Conservation (phyloP, 2,888 invertebrate species). For the Drosophila paranaensis region DNA sequence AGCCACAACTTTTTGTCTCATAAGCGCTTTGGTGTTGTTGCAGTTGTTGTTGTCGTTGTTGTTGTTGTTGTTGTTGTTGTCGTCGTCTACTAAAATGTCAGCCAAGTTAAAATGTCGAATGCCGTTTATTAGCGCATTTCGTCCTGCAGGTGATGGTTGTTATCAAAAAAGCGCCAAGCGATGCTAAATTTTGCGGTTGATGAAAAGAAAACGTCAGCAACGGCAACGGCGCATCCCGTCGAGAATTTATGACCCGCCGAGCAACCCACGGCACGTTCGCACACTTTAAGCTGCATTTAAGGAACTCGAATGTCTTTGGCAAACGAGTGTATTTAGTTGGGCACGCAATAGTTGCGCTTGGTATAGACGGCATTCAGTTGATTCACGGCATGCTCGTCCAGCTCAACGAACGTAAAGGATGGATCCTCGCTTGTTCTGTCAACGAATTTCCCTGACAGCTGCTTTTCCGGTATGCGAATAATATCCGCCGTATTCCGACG, state of each 20-base stretch:
- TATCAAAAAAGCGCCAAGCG: slow-evolving; percentile 64
- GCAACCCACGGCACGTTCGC: slow-evolving; percentile 49
- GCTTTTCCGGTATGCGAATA: not conserved
- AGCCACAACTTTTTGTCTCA: not conserved
- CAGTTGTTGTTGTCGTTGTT: not conserved
- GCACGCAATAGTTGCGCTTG: slow-evolving; percentile 22
- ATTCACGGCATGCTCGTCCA: not conserved
- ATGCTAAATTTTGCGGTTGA: slow-evolving; percentile 68
- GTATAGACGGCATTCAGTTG: slow-evolving; percentile 13
- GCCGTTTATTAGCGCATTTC: slow-evolving; percentile 67
- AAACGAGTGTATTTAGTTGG: slow-evolving; percentile 17
- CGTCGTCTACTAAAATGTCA: slow-evolving; percentile 24
- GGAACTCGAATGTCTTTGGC: slow-evolving; percentile 22
- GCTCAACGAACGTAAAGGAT: not conserved
- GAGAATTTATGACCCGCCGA: slow-evolving; percentile 63
- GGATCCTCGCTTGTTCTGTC: not conserved
- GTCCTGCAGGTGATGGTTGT: slow-evolving; percentile 54
- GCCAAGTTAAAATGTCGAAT: slow-evolving; percentile 59
- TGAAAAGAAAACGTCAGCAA: slow-evolving; percentile 72
- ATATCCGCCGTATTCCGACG: not conserved
- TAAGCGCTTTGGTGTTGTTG: not conserved
- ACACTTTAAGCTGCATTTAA: slow-evolving; percentile 47
- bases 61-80: not conserved
- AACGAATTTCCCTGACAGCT: no score
- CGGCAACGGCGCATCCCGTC: slow-evolving; percentile 47